Conservation (phyloP, 2,797 vertebrate genomes). For the Tympanoctomys barrerae region DNA sequence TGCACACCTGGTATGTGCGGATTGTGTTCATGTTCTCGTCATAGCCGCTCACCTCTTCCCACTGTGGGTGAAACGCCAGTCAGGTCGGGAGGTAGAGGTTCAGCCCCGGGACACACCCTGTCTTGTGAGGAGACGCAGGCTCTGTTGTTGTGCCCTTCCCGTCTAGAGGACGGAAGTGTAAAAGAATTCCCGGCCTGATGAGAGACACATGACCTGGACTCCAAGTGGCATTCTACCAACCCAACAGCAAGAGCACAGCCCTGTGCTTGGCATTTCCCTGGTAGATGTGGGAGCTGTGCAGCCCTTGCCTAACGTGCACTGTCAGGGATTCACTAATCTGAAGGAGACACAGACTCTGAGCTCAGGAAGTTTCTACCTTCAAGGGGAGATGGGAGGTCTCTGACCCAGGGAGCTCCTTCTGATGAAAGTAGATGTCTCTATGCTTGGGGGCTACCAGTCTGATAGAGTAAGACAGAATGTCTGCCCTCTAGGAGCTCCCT, state of each 20-base stretch:
- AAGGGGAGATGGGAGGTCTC: neutral
- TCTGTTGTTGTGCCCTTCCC: neutral
- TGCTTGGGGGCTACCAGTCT: neutral
- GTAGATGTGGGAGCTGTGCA: neutral
- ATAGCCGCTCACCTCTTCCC: slow-evolving; percentile 99
- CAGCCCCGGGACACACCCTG: neutral
- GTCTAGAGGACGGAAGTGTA: neutral
- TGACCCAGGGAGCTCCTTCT: neutral
- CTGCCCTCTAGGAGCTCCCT: neutral
- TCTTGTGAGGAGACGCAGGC: neutral
- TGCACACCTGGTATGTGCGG: slow-evolving; percentile 98
- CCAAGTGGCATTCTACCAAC: neutral
- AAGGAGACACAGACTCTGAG: neutral
- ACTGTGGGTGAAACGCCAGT: slow-evolving; percentile 88
- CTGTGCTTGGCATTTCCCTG: neutral
- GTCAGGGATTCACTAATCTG: neutral
- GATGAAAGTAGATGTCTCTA: neutral
- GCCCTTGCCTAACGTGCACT: neutral
- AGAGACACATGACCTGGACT: neutral
- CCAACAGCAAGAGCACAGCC: neutral
- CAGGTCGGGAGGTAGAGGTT: slow-evolving; percentile 32
- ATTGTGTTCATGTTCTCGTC: slow-evolving; percentile 99
- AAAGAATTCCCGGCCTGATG: neutral
- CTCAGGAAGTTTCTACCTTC: neutral
- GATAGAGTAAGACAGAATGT: neutral